Conservation (phyloP, 2,888 invertebrate species). For the Drosophila mayaguana region DNA sequence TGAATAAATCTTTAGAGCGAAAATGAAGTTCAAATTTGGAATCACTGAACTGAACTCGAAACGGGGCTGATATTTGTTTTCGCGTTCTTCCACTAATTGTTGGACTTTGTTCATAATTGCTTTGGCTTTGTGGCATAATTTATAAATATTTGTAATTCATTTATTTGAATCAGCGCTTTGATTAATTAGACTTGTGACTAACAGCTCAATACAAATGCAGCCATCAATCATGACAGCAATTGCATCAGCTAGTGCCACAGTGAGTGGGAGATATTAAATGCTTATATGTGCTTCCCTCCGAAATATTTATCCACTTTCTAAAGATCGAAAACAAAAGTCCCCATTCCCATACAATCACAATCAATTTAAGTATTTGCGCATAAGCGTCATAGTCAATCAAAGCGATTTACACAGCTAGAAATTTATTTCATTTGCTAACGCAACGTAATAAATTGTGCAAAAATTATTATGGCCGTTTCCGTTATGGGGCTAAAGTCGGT, state of each 20-base stretch:
- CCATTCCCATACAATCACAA: conserved; percentile 38
- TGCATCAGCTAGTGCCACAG: conserved; percentile 30
- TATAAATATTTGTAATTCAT: background rate
- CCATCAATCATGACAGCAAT: conserved; percentile 40
- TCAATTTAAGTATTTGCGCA: conserved; percentile 56
- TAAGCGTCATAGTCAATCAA: conserved; percentile 55
- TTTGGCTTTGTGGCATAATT: background rate
- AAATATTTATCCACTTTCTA: conserved; percentile 34
- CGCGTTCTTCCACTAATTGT: background rate
- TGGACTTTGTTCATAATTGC: background rate
- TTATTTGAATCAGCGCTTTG: conserved; percentile 9
- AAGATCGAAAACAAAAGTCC: conserved; percentile 8
- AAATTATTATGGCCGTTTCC: conserved; percentile 76
- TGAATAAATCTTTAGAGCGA: conserved; percentile 12
- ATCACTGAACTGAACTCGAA: background rate
- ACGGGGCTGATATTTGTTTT: background rate
- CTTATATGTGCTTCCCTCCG: conserved; percentile 2
- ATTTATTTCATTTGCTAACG: conserved; percentile 69
- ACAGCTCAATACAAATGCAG: conserved; percentile 12
- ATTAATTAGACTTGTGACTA: conserved; percentile 31
- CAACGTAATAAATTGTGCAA: conserved; percentile 71
- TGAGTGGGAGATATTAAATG: background rate
- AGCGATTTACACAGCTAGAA: conserved; percentile 39
- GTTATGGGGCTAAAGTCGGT: conserved; percentile 53
- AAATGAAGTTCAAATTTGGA: conserved; percentile 5